phyloP scores from a whole-genome alignment of 53 echinoderm and acorn worm species.

The Antedon mediterranea region DNA sequence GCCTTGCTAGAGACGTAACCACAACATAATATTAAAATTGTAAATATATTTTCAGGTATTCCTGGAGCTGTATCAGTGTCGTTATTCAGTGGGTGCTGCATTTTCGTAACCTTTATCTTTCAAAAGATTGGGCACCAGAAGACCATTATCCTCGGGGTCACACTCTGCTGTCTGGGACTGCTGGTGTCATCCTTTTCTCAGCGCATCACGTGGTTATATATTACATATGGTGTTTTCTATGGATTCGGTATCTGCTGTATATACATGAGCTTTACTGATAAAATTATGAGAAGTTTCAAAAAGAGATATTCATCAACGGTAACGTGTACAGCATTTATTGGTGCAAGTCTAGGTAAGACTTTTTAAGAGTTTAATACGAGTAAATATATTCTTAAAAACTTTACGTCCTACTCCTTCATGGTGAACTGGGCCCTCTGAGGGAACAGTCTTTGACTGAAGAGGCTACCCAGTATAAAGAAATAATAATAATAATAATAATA shows the following conservation, averaged over 20 bases:
- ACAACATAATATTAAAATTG: no score
- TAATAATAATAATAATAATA: no score
- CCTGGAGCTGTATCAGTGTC: not conserved
- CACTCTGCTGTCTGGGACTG: not conserved
- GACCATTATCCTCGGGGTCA: not conserved
- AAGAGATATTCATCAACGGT: not conserved
- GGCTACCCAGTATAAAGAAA: no score
- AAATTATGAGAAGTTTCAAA: not conserved
- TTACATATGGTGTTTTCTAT: not conserved
- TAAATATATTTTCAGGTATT: no score
- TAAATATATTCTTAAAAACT: no score
- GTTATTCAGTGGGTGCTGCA: not conserved
- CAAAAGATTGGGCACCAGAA: not conserved
- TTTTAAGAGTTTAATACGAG: no score
- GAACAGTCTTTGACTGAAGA: no score
- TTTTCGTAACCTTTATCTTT: not conserved
- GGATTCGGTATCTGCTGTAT: not conserved
- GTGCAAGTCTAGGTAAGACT: not conserved
- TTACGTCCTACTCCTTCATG: no score
- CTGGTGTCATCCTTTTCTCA: not conserved
- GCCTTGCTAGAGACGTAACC: no score
- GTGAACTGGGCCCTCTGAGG: no score
- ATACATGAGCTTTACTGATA: not conserved
- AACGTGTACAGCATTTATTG: not conserved
- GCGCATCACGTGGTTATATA: not conserved